Base-by-base conservation (phyloP, 2,797 vertebrate species). In the Tragelaphus oryx region DNA sequence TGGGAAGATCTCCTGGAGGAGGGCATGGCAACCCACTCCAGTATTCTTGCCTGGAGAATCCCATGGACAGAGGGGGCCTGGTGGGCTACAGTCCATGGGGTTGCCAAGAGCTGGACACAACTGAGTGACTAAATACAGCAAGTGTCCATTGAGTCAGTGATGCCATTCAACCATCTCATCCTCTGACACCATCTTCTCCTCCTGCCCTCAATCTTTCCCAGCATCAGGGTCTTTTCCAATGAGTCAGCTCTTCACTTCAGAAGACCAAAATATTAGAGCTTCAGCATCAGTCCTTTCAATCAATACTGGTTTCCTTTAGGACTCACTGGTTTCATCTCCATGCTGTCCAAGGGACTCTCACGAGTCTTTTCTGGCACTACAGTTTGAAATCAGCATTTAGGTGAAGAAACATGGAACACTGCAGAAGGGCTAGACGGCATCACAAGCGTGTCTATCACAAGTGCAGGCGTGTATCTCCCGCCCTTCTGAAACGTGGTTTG, bases 391-490 rank as follows among this genome's bases (percentile, higher is more conserved):
- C 20, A 54, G 71, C 37, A 76, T 71, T 94, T 71, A 50, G 89
- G 33, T 37, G 41, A 33, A 92, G 78, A 16, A 44, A 86, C 62
- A 48, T n/a, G 46, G 74, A 74, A 76, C 60, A 65, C 2, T 95
- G 68, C 52, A 86, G 22, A 91, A 91, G 87, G 88, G 91, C 28
- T 50, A 93, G 97, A 97, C 57, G 93, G 90, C 87, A 93, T 95
- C 96, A 65, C 65, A 33, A 55, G 13, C 14, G 50, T 89, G 97
- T 41, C 82, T 52, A 79, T 94, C 95, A 87, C 79, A 95, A 37
- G 92, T 2, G 82, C 50, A 54, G 95, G 92, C 93, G 91, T 92
- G 24, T 12, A 6, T 87, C 85, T 60, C 74, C 87, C 28, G 54
- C 44, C 83, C 92, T 92, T 81, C 75, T 78, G 91, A 94, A 89